A percentile compares a stretch with the other conserved stretches of the same genome.
Evolutionary conservation across 2,888 invertebrate species (phyloP).

Genomic region (Oscheius onirici): DNA sequence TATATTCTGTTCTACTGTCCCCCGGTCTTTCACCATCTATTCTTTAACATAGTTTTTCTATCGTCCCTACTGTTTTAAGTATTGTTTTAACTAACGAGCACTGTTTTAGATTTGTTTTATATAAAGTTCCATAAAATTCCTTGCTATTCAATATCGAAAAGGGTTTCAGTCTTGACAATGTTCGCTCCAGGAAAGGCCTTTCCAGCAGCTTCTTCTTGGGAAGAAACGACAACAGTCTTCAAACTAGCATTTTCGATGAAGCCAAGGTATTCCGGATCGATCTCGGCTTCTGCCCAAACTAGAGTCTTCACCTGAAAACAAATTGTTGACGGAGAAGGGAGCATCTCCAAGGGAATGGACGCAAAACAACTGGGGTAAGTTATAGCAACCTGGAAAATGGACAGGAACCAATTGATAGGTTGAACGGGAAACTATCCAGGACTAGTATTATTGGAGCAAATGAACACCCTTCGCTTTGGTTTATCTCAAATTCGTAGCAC

Average conservation of each 20-base stretch:
- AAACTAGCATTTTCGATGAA: not conserved
- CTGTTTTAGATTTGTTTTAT: conserved; percentile 31
- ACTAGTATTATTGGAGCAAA: too few relatives aligned
- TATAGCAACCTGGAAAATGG: too few relatives aligned
- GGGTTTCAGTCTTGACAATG: not conserved
- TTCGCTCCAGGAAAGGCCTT: conserved; percentile 7
- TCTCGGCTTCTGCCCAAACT: not conserved
- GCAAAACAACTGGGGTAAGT: too few relatives aligned
- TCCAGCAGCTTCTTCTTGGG: not conserved
- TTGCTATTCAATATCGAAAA: not conserved
- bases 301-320: conserved; percentile 4
- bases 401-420: too few relatives aligned
- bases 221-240: not conserved
- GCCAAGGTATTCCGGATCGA: conserved; percentile 2
- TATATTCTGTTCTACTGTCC: conserved; percentile 19
- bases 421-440: too few relatives aligned
- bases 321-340: not conserved
- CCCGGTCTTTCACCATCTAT: conserved; percentile 28
- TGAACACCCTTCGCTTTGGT: too few relatives aligned
- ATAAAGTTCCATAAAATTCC: not conserved
- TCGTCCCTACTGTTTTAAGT: conserved; percentile 8
- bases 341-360: not conserved
- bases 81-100: conserved; percentile 24
- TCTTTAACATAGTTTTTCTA: conserved; percentile 27
- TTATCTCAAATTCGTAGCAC: too few relatives aligned